phyloP scores from a whole-genome alignment of 2,888 invertebrate species.

The Apoda limacodes region DNA sequence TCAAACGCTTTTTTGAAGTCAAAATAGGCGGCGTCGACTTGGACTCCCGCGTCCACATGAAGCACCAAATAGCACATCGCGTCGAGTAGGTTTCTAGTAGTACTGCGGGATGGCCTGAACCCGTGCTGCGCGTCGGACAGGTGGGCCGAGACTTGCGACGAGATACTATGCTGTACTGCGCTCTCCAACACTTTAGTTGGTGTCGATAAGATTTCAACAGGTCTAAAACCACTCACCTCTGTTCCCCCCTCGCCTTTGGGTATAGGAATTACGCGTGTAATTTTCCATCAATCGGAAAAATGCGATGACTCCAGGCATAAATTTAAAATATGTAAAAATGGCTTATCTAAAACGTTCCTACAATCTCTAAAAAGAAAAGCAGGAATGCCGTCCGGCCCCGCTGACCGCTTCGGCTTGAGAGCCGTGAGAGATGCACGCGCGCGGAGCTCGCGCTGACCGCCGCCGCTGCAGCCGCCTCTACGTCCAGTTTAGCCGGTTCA shows the following conservation, averaged over 20 bases:
- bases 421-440: too few relatives aligned
- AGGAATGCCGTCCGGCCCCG: conserved; percentile 13
- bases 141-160: conserved; percentile 2
- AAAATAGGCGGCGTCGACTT: too few relatives aligned
- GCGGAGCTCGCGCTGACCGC: too few relatives aligned
- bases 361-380: too few relatives aligned
- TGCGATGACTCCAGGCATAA: too few relatives aligned
- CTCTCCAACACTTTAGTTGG: conserved; percentile 12
- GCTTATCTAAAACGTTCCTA: conserved; percentile 8
- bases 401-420: too few relatives aligned
- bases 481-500: conserved; percentile 4
- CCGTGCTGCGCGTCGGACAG: too few relatives aligned
- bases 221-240: conserved; percentile 5
- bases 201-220: conserved; percentile 8
- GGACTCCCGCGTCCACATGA: too few relatives aligned
- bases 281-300: too few relatives aligned
- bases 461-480: conserved; percentile 3
- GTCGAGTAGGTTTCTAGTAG: conserved; percentile 1
- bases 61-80: too few relatives aligned
- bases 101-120: conserved; percentile 2
- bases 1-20: too few relatives aligned
- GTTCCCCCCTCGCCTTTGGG: conserved; percentile 7
- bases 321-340: conserved; percentile 8
- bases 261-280: too few relatives aligned
- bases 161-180: conserved; percentile 2